Evolutionary conservation across 2,888 invertebrate genomes (phyloP), one percentile per base, ranked within the genome.

Genomic region (Zhengitettix transpicula): DNA sequence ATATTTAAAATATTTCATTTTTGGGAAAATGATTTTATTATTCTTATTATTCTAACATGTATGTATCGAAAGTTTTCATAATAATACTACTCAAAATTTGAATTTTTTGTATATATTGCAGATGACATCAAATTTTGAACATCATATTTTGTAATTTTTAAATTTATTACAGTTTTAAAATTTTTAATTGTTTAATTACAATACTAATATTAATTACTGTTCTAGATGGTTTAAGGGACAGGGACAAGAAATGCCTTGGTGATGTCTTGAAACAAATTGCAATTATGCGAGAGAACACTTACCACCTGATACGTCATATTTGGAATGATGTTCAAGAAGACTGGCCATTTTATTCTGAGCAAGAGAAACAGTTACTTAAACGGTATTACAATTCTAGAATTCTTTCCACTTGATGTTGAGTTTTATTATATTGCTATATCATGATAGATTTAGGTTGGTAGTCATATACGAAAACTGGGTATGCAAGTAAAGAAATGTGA

Each of bases 311-410:
- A 68, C 85, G 89, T 70, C 84, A 87, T 70, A 80, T 89, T 69
- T 96, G 93, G 91, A 89, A 88, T 72, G 95, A 96, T 72, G 91
- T 94, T 65, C 87, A 90, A 68, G 89, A 89, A 70, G 89, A 90
- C 71, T 96, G 96, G 95, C 90, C 91, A 63, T 94, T 88, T 77
- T 96, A 93, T 72, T 82, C 87, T 17, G 93, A 94, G 68, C 87
- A 89, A 70, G 95, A 96, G 73, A 82, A 83, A 73, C 85, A 89
- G 71, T 82, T 87, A 74, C 80, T 95, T 71, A 93, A 91, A 79
- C 84, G 89, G 87, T 87, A 66, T n/a, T 28, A 28, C 7, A 2
- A 28, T 28, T 28, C 2, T 5, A 28, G 28, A 28, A 28, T 28
- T 28, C 2, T 28, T 28, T 28, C 7, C 2, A 5, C 28, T 28